Evolutionary conservation across 2,113 vertebrate species (phyloP), one percentile per base, ranked within the genome.

Genomic region (Rostratula benghalensis): DNA sequence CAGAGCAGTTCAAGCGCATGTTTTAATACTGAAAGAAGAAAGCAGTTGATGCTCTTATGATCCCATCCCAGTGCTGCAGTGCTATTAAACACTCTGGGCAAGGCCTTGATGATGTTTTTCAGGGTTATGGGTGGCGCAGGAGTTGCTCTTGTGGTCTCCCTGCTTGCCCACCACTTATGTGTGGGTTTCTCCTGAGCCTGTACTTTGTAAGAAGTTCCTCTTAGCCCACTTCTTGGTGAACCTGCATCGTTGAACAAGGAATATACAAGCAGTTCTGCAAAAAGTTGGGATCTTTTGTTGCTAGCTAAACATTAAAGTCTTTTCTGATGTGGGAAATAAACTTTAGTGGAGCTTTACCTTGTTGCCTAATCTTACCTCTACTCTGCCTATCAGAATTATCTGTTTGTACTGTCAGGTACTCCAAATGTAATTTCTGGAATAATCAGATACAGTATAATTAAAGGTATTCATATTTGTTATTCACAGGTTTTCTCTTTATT

Each of bases 71-170:
- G 37, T 64, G 61, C 93, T 91, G 64, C 59, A 53, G 71, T 35
- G 9, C 78, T 70, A 11, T 77, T 83, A 73, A 83, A 76, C 11
- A 24, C 24, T n/a, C 60, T 39, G 87, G 50, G 76, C 83, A 94
- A 89, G 89, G 83, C 68, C 54, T 80, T 67, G 59, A 37, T 78
- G 77, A 37, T 81, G 60, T 77, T 94, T 81, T 63, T n/a, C 41
- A 75, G 80, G 31, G 56, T 41, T 77, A 7, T 67, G 68, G 84
- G 90, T 71, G 81, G 81, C 59, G 28, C 84, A 84, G 56, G 67
- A 75, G 56, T 81, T 63, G 50, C 59, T 91, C 12, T 74, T 2
- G 3, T 81, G 87, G 69, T 93, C 45, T 87, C 46, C 13, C 28
- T 78, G 46, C 39, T 83, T n/a, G n/a, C 25, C 43, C 43, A 2